These are phyloP conservation scores for Agonopterix arenella DNA, from an alignment of 2,888 invertebrate genomes.

Conservation along the genomic window DNA sequence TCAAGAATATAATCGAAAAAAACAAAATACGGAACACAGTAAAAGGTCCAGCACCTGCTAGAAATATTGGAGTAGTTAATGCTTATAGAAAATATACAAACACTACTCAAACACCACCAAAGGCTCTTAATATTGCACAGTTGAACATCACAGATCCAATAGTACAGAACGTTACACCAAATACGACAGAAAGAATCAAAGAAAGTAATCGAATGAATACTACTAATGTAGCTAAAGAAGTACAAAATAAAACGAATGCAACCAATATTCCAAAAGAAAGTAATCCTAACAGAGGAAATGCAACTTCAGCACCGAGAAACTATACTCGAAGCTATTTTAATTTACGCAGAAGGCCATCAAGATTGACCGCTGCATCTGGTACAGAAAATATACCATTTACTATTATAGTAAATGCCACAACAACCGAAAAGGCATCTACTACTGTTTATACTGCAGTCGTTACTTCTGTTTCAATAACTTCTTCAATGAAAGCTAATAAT, in stretches of 20 bases:
- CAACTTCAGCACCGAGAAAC: conserved; percentile 41
- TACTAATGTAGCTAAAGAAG: conserved; percentile 22
- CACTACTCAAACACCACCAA: conserved; percentile 43
- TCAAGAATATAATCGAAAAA: conserved; percentile 70
- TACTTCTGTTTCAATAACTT: conserved; percentile 71
- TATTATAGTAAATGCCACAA: conserved; percentile 41
- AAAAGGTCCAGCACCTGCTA: conserved; percentile 68
- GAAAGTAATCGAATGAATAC: conserved; percentile 28
- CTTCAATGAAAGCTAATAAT: conserved; percentile 67
- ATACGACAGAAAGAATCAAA: conserved; percentile 32
- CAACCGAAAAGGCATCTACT: conserved; percentile 65
- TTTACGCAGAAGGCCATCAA: conserved; percentile 49
- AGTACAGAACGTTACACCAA: conserved; percentile 36
- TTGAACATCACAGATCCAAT: conserved; percentile 49
- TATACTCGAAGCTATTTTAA: conserved; percentile 57
- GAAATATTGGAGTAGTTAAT: conserved; percentile 62
- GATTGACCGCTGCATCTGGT: conserved; percentile 38
- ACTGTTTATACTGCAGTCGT: conserved; percentile 72
- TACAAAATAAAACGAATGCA: conserved; percentile 19
- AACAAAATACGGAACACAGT: conserved; percentile 71
- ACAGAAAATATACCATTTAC: conserved; percentile 39
- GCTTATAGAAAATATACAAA: conserved; percentile 62
- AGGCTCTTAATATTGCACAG: conserved; percentile 40
- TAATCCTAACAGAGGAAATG: conserved; percentile 22
- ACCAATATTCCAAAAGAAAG: conserved; percentile 23